Evolutionary conservation across 2,888 invertebrate genomes (phyloP).

Genomic region (Panorpa germanica): DNA sequence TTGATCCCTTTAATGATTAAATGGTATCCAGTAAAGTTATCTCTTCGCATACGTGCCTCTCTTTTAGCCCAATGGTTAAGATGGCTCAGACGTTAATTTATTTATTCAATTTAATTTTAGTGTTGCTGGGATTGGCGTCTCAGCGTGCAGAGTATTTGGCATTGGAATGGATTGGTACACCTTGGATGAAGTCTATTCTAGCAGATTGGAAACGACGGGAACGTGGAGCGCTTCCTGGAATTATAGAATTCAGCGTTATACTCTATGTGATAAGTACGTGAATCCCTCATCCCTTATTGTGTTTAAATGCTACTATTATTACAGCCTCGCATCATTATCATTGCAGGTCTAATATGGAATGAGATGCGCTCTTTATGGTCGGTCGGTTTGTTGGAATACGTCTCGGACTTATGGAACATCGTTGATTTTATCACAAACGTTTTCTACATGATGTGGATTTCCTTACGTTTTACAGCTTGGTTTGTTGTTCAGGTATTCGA

Average conservation of each 20-base stretch:
- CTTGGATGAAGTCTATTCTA: slow-evolving; percentile 55
- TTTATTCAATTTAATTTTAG: slow-evolving; percentile 35
- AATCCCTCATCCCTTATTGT: slow-evolving; percentile 7
- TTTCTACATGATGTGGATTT: slow-evolving; percentile 87
- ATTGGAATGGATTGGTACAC: slow-evolving; percentile 59
- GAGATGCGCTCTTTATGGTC: slow-evolving; percentile 85
- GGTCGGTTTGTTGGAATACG: slow-evolving; percentile 78
- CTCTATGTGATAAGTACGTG: slow-evolving; percentile 71
- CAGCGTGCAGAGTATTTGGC: slow-evolving; percentile 73
- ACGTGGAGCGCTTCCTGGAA: slow-evolving; percentile 57
- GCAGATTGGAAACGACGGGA: slow-evolving; percentile 62
- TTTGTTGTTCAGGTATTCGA: slow-evolving; percentile 62
- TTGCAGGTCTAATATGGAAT: slow-evolving; percentile 77
- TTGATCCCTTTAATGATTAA: no score
- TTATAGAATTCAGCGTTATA: slow-evolving; percentile 67
- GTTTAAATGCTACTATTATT: not conserved
- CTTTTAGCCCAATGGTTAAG: no score
- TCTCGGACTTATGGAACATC: slow-evolving; percentile 94
- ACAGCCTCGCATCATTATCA: slow-evolving; percentile 6
- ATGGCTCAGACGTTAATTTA: no score
- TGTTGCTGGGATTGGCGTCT: slow-evolving; percentile 81
- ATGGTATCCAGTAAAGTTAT: no score
- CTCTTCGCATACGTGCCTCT: no score
- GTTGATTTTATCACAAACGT: slow-evolving; percentile 94
- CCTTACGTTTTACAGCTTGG: slow-evolving; percentile 75